Conservation (phyloP, 2,888 invertebrate species). For the Elmis aenea region DNA sequence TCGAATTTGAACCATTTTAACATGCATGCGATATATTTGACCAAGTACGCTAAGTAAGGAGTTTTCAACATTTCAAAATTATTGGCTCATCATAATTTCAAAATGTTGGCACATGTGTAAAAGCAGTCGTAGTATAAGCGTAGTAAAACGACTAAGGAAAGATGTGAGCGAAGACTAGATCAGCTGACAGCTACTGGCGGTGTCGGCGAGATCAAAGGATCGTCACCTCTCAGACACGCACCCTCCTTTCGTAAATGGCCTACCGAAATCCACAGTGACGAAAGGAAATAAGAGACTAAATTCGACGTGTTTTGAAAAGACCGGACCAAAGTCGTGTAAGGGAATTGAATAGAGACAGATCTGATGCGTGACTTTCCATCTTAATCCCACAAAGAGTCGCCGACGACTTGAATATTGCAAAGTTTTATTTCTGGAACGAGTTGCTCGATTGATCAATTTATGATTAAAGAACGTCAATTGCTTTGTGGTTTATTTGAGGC, state of each 20-base stretch:
- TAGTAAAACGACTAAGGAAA: conserved; percentile 13
- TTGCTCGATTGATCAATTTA: conserved; percentile 37
- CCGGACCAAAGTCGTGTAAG: conserved; percentile 16
- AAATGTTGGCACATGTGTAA: conserved; percentile 19
- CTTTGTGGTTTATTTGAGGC: conserved; percentile 32
- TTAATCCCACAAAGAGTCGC: conserved; percentile 34
- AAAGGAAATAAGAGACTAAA: conserved; percentile 31
- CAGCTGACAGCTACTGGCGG: conserved; percentile 23
- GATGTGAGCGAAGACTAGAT: conserved; percentile 12
- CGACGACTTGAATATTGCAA: conserved; percentile 33
- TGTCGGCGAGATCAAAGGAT: conserved; percentile 38
- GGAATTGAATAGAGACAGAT: conserved; percentile 22
- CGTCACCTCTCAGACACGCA: conserved; percentile 35
- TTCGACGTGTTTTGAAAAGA: conserved; percentile 23
- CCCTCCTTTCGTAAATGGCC: conserved; percentile 33
- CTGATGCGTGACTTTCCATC: conserved; percentile 40
- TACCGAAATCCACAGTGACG: conserved; percentile 34
- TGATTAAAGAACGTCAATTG: conserved; percentile 37
- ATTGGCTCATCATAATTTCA: too few species aligned
- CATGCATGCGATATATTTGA: too few species aligned
- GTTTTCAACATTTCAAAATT: too few species aligned
- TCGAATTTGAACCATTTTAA: too few species aligned
- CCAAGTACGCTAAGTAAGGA: too few species aligned
- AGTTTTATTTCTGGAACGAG: conserved; percentile 33
- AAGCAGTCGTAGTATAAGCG: conserved; percentile 15